Conservation (phyloP, 2,888 invertebrate species). For the Rhogogaster chlorosoma region DNA sequence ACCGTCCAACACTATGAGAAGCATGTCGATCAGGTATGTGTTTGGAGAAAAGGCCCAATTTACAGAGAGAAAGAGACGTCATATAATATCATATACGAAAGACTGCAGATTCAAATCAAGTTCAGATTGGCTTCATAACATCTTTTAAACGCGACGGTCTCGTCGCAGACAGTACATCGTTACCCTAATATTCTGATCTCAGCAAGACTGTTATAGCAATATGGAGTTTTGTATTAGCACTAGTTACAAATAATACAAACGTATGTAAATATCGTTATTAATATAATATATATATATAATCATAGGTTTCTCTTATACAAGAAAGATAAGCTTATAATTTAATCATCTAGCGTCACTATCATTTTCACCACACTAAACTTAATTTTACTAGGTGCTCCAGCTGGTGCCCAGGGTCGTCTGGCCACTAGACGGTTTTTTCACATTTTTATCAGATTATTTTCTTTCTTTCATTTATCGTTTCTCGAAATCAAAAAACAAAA, state of each 20-base stretch:
- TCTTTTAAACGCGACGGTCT: constrained; percentile 24
- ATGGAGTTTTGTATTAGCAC: constrained; percentile 76
- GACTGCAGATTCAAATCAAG: constrained; percentile 63
- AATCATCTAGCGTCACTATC: constrained; percentile 75
- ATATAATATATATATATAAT: constrained; percentile 57
- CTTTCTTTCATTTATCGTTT: background rate
- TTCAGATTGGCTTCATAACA: constrained; percentile 49
- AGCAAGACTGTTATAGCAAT: constrained; percentile 49
- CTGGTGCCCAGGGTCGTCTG: constrained; percentile 17
- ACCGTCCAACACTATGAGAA: constrained; percentile 33
- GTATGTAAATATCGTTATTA: constrained; percentile 74
- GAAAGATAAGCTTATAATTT: constrained; percentile 74
- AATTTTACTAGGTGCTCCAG: constrained; percentile 38
- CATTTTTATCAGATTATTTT: background rate
- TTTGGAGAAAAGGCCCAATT: constrained; percentile 71
- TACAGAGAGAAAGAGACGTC: constrained; percentile 63
- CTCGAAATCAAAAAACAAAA: background rate
- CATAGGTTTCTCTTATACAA: constrained; percentile 68
- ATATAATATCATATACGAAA: background rate
- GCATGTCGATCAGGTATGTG: constrained; percentile 26
- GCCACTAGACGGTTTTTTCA: background rate
- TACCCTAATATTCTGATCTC: constrained; percentile 16
- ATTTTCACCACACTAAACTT: constrained; percentile 67
- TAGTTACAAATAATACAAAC: constrained; percentile 77
- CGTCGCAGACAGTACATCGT: background rate